A percentile compares a stretch with the other conserved stretches of the same genome.
Conservation (phyloP, 2,113 vertebrate species). For the Sinocyclocheilus anophthalmus region DNA sequence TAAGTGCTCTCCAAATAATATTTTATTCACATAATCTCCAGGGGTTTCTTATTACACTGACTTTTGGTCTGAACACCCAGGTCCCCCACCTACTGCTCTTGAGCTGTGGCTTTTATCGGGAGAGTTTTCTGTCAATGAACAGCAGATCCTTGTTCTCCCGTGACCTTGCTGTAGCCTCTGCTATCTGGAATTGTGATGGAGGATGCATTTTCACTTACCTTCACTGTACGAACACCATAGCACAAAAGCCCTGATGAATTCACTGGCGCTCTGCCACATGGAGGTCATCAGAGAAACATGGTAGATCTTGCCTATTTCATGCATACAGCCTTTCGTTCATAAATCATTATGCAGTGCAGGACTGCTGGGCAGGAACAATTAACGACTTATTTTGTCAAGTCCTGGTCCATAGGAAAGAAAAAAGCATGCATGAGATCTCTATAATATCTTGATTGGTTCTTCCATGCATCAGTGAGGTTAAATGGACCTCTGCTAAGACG, state of each 20-base stretch:
- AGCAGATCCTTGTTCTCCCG: constrained; percentile 33
- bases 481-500: background rate
- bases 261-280: constrained; percentile 13
- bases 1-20: constrained; percentile 1
- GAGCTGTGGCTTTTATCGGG: background rate
- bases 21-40: background rate
- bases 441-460: background rate
- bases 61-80: background rate
- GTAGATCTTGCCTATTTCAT: constrained; percentile 49
- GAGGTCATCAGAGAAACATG: constrained; percentile 12
- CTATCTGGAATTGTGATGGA: constrained; percentile 59
- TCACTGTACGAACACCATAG: constrained; percentile 58
- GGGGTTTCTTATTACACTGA: background rate
- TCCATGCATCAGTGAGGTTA: background rate
- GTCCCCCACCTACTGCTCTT: background rate
- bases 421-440: constrained; percentile 5
- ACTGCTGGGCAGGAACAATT: constrained; percentile 55
- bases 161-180: constrained; percentile 31
- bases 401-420: background rate
- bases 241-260: constrained; percentile 56
- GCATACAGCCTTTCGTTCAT: constrained; percentile 38
- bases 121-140: constrained; percentile 19
- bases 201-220: constrained; percentile 64
- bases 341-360: constrained; percentile 55
- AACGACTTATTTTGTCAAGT: constrained; percentile 47